Evolutionary conservation across 2,888 invertebrate species (phyloP).

Genomic region (Tipula confusa): DNA sequence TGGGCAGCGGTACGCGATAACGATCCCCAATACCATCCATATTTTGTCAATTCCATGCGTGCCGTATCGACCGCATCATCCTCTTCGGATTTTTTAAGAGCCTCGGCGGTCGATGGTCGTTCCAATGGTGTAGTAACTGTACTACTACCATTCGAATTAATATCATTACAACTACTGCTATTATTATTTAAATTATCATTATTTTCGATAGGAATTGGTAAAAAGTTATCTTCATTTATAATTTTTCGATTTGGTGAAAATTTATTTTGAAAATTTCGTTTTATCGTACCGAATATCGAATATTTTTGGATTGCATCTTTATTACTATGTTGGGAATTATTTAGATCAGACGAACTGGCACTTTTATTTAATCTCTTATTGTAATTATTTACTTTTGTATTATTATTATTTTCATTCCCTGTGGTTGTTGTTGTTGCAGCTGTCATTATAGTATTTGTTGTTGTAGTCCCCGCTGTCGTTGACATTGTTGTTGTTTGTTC

Average conservation of each 20-base stretch:
- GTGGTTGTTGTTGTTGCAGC: background rate
- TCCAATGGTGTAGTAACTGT: background rate
- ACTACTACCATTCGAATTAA: background rate
- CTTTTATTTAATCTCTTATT: slow-evolving; percentile 27
- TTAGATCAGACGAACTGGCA: slow-evolving; percentile 25
- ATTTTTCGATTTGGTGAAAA: slow-evolving; percentile 30
- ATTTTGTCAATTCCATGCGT: slow-evolving; percentile 34
- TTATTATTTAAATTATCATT: slow-evolving; percentile 27
- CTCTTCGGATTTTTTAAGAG: background rate
- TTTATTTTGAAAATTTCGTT: slow-evolving; percentile 28
- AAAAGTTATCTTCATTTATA: background rate
- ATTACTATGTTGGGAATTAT: background rate
- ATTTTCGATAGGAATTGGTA: slow-evolving; percentile 26
- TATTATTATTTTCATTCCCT: slow-evolving; percentile 27
- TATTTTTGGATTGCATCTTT: slow-evolving; percentile 25
- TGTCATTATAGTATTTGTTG: background rate
- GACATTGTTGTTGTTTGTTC: background rate
- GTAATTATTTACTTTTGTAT: slow-evolving; percentile 25
- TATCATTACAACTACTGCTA: background rate
- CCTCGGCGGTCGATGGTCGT: background rate
- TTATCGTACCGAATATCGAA: slow-evolving; percentile 20
- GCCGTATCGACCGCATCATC: slow-evolving; percentile 7
- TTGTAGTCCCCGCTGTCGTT: background rate
- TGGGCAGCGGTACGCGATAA: slow-evolving; percentile 69
- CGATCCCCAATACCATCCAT: slow-evolving; percentile 80